Evolutionary conservation across 2,888 invertebrate species (phyloP).

Genomic region (Tetanocera ferruginea): DNA sequence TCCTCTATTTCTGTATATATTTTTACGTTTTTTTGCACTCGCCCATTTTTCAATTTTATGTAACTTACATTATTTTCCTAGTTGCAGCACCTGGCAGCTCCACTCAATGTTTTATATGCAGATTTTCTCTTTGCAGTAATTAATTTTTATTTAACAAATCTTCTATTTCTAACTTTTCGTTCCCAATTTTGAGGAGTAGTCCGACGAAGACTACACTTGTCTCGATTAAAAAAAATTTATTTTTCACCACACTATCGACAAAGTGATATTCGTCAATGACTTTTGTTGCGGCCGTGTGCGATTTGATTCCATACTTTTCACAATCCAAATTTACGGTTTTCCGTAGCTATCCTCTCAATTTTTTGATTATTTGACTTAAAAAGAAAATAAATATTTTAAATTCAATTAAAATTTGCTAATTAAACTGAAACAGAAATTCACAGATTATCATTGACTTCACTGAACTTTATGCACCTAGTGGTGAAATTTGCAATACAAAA

Average conservation of each 20-base stretch:
- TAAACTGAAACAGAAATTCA: constrained; percentile 21
- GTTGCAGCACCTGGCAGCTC: constrained; percentile 11
- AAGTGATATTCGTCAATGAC: constrained; percentile 50
- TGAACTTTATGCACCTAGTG: constrained; percentile 52
- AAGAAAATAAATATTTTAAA: not conserved
- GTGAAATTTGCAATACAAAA: constrained; percentile 53
- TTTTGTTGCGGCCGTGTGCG: constrained; percentile 43
- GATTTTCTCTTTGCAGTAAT: not conserved
- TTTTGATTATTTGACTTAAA: not conserved
- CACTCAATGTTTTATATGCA: not conserved
- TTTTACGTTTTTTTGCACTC: not conserved
- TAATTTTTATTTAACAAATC: constrained; percentile 29
- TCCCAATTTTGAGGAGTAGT: constrained; percentile 29
- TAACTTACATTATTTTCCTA: constrained; percentile 31
- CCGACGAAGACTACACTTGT: constrained; percentile 29
- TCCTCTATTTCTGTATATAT: not conserved
- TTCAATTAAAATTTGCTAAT: constrained; percentile 18
- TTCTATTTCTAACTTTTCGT: constrained; percentile 6
- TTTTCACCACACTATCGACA: constrained; percentile 56
- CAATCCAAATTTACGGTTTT: constrained; percentile 35
- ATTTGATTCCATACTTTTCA: constrained; percentile 20
- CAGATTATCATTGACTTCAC: constrained; percentile 32
- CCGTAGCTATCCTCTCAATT: not conserved
- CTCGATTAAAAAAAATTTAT: constrained; percentile 29
- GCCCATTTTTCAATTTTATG: constrained; percentile 1